Percentiles rank a stretch among this genome's conserved stretches.
Evolutionary conservation across 2,888 invertebrate genomes (phyloP).

Genomic region (Microchrysa polita): DNA sequence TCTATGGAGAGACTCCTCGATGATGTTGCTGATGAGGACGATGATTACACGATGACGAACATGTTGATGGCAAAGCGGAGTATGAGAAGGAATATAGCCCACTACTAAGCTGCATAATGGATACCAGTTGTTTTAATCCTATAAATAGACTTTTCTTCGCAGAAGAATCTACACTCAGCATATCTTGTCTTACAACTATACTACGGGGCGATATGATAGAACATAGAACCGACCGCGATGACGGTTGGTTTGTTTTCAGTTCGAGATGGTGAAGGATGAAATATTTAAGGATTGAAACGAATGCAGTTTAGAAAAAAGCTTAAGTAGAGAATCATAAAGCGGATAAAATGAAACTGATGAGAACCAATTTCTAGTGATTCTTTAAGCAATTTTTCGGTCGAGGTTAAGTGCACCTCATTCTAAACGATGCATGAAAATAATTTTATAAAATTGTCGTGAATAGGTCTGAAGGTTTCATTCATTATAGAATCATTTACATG

Average conservation of each 20-base stretch:
- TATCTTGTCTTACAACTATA: not conserved
- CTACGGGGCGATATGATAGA: not conserved
- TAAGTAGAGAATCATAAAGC: not conserved
- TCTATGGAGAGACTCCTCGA: slow-evolving; percentile 10
- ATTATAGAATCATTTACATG: too few relatives aligned
- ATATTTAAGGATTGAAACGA: not conserved
- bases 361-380: slow-evolving; percentile 44
- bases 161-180: slow-evolving; percentile 5
- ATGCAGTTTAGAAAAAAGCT: slow-evolving; percentile 27
- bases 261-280: not conserved
- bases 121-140: slow-evolving; percentile 2
- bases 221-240: too few relatives aligned
- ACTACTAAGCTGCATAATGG: slow-evolving; percentile 7
- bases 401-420: slow-evolving; percentile 48
- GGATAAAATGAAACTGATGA: slow-evolving; percentile 30
- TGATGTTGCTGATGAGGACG: slow-evolving; percentile 24
- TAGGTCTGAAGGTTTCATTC: too few relatives aligned
- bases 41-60: slow-evolving; percentile 8
- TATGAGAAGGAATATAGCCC: not conserved
- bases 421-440: not conserved
- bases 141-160: slow-evolving; percentile 16
- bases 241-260: not conserved
- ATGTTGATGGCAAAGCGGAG: not conserved
- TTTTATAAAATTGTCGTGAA: not conserved
- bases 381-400: slow-evolving; percentile 36